phyloP scores from a whole-genome alignment of 2,113 vertebrate species.

The Ceuthmochares aereus region DNA sequence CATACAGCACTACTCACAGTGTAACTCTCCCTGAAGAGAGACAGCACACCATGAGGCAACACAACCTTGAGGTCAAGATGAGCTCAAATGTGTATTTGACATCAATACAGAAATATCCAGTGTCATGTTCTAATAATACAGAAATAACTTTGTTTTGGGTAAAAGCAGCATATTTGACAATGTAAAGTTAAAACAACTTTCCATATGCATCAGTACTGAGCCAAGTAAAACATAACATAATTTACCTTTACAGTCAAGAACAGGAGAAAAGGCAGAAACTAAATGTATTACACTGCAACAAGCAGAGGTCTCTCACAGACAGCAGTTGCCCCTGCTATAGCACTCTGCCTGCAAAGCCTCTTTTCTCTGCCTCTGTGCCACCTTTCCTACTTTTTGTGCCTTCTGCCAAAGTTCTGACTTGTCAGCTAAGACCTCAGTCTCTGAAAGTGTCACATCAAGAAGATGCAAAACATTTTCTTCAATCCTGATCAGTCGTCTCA shows the following conservation, averaged over 20 bases:
- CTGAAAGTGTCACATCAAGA: not conserved
- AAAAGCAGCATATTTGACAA: constrained; percentile 9
- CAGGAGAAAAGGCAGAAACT: not conserved
- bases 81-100: constrained; percentile 32
- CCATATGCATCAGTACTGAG: not conserved
- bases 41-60: not conserved
- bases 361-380: not conserved
- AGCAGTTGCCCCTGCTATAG: not conserved
- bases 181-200: constrained; percentile 31
- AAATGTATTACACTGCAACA: not conserved
- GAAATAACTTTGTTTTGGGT: constrained; percentile 10
- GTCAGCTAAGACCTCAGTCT: not conserved
- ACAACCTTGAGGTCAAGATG: not conserved
- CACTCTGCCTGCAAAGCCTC: not conserved
- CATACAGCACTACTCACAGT: not conserved
- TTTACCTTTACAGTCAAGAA: not conserved
- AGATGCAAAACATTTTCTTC: not conserved
- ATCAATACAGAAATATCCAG: constrained; percentile 32
- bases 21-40: not conserved
- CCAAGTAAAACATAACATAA: not conserved
- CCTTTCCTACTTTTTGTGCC: not conserved
- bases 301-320: not conserved
- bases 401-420: not conserved
- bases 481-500: not conserved
- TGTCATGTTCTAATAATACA: not conserved